Evolutionary conservation across 2,888 invertebrate genomes (phyloP).

Genomic region (Lycocerus yunnanus): DNA sequence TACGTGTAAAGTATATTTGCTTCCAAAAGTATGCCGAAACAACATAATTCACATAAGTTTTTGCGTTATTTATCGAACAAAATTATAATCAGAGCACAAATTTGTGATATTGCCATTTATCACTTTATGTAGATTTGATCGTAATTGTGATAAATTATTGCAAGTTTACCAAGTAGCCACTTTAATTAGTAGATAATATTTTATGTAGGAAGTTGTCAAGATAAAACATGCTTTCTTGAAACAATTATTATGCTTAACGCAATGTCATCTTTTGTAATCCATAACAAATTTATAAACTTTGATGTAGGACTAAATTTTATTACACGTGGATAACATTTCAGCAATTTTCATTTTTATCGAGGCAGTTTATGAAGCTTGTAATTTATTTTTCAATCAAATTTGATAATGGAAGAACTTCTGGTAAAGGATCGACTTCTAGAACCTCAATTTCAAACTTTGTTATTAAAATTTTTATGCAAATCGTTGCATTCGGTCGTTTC

Average conservation of each 20-base stretch:
- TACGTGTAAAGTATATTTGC: background rate
- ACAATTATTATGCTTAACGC: background rate
- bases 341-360: background rate
- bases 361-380: background rate
- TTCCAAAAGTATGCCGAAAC: background rate
- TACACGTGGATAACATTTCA: background rate
- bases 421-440: background rate
- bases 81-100: background rate
- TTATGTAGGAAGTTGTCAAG: constrained; percentile 1
- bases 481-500: background rate
- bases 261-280: background rate
- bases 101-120: background rate
- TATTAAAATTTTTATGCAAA: background rate
- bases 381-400: background rate
- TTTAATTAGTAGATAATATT: constrained; percentile 2
- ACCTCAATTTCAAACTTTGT: background rate
- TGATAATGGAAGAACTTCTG: background rate
- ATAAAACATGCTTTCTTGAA: background rate
- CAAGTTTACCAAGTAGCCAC: background rate
- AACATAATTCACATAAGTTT: constrained; percentile 1
- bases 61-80: background rate
- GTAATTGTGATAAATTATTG: background rate
- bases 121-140: background rate
- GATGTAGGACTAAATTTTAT: background rate
- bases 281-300: background rate